A percentile compares a stretch with the other conserved stretches of the same genome.
phyloP scores from a whole-genome alignment of 2,797 vertebrate species.

The Pangasius macronema region DNA sequence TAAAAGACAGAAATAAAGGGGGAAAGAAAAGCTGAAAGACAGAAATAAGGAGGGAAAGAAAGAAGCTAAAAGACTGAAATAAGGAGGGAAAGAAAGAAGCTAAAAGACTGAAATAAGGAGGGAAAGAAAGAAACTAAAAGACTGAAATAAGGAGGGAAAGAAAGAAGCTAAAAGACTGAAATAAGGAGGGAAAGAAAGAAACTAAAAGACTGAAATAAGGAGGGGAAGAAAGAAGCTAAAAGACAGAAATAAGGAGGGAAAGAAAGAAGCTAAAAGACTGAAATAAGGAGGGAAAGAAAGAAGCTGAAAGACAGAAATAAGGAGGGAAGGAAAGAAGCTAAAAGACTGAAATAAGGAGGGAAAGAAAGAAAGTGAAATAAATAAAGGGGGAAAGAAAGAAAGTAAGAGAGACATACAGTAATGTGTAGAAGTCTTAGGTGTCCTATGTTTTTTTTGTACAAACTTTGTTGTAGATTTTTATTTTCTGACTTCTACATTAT shows the following conservation, averaged over 20 bases:
- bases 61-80: too few relatives aligned
- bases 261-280: not conserved
- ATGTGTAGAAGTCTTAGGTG: too few relatives aligned
- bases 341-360: not conserved
- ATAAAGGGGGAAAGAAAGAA: not conserved
- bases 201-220: too few relatives aligned
- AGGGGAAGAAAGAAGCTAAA: not conserved
- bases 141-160: not conserved
- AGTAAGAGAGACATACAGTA: not conserved
- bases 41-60: not conserved
- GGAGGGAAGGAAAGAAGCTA: not conserved
- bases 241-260: not conserved
- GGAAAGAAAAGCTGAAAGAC: conserved; percentile 27
- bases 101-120: not conserved
- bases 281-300: not conserved
- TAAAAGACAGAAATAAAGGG: not conserved
- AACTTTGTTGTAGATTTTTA: too few relatives aligned
- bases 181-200: conserved; percentile 29
- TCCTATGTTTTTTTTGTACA: too few relatives aligned
- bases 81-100: not conserved
- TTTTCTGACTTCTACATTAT: too few relatives aligned
- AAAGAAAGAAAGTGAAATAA: not conserved
- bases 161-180: not conserved
- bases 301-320: not conserved
- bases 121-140: not conserved